These are phyloP conservation scores for Drosophila cognata DNA, from an alignment of 2,888 invertebrate species.

Conservation along the genomic window DNA sequence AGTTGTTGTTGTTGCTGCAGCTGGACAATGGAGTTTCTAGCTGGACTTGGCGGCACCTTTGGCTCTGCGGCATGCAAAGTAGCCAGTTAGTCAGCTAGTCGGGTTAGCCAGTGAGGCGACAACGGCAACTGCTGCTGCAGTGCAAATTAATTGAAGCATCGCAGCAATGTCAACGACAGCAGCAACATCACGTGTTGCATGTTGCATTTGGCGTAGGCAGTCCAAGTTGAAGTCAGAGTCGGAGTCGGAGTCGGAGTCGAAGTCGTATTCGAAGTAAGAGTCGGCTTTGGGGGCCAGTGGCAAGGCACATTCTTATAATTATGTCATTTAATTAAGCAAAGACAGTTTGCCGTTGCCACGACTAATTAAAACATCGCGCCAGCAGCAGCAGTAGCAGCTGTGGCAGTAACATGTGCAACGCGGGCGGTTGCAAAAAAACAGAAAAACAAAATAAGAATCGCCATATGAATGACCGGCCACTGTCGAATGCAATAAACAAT, in stretches of 20 bases:
- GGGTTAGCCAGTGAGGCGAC: conserved; percentile 53
- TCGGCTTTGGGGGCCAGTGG: conserved; percentile 59
- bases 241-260: conserved; percentile 30
- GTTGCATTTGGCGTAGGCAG: conserved; percentile 77
- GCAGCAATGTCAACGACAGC: conserved; percentile 78
- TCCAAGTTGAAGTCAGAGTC: conserved; percentile 32
- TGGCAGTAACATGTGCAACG: conserved; percentile 59
- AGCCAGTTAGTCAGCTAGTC: conserved; percentile 38
- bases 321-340: conserved; percentile 84
- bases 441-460: conserved; percentile 5
- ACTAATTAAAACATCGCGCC: conserved; percentile 84
- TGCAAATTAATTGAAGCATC: conserved; percentile 82
- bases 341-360: conserved; percentile 79
- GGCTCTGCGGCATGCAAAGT: conserved; percentile 74
- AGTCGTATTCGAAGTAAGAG: conserved; percentile 32
- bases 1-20: conserved; percentile 27
- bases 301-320: conserved; percentile 83
- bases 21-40: conserved; percentile 68
- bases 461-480: conserved; percentile 82
- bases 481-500: conserved; percentile 79
- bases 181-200: conserved; percentile 81
- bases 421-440: conserved; percentile 57
- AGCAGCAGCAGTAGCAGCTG: conserved; percentile 41
- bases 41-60: conserved; percentile 77
- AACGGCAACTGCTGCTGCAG: conserved; percentile 51